Evolutionary conservation across 2,797 vertebrate species (phyloP).

Genomic region (Salarias fasciatus): DNA sequence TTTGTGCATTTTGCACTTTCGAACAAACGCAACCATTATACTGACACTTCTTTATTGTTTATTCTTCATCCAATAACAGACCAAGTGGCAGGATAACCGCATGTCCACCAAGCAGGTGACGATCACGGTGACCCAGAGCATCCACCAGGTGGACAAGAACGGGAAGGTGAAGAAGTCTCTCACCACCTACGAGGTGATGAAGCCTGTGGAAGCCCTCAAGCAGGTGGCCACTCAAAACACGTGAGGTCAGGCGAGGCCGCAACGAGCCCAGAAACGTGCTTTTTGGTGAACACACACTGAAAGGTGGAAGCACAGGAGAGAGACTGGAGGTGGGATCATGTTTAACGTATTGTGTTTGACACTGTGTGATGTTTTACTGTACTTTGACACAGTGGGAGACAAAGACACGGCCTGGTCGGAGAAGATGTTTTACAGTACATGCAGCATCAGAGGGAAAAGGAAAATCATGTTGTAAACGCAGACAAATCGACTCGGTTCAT

Average conservation of each 20-base stretch:
- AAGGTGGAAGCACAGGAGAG: slow-evolving; percentile 12
- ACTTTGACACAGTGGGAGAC: slow-evolving; percentile 5
- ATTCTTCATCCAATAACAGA: slow-evolving; percentile 52
- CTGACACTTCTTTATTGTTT: too few relatives aligned
- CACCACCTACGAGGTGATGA: slow-evolving; percentile 83
- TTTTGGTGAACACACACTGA: slow-evolving; percentile 1
- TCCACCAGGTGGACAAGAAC: slow-evolving; percentile 84
- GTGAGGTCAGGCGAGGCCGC: slow-evolving; percentile 31
- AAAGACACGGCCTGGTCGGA: not conserved
- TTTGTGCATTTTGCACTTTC: too few relatives aligned
- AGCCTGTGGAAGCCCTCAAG: slow-evolving; percentile 73
- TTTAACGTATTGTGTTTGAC: slow-evolving; percentile 12
- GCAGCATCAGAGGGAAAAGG: slow-evolving; percentile 4
- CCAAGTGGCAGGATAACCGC: slow-evolving; percentile 85
- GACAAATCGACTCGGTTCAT: too few relatives aligned
- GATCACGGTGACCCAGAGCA: slow-evolving; percentile 86
- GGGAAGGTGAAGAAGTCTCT: slow-evolving; percentile 82
- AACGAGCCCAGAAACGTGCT: slow-evolving; percentile 25
- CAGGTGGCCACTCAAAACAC: slow-evolving; percentile 62
- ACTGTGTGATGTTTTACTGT: slow-evolving; percentile 25
- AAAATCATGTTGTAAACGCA: too few relatives aligned
- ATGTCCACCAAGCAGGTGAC: slow-evolving; percentile 88
- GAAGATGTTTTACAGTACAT: slow-evolving; percentile 1
- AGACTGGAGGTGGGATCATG: not conserved
- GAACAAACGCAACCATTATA: too few relatives aligned